Evolutionary conservation across 2,888 invertebrate species (phyloP), one percentile per base, ranked within the genome.

Genomic region (Ectropis crepuscularia): DNA sequence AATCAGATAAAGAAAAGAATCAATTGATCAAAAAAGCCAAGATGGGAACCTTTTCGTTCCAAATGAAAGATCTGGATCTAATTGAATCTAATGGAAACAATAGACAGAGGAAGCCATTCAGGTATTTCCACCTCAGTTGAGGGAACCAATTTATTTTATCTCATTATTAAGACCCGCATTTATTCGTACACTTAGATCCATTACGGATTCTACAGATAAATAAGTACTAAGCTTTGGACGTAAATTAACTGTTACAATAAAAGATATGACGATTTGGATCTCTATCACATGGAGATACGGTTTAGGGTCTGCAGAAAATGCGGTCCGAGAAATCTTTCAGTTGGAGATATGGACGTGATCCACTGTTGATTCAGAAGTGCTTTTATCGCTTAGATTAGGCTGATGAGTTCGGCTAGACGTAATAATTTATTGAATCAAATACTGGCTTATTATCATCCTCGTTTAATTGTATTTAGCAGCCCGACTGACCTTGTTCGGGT

Each of bases 121-220:
- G 54, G 54, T 57, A 60, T 61, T 51, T 57, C 50, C 46, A 61
- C 64, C 63, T 51, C 46, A 65, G 59, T 68, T 61, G 53, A 53
- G 43, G 61, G 45, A 57, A 60, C 65, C 69, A 70, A 72, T 72
- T 70, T 68, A 70, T 69, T 69, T 69, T 69, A 72, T 70, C 72
- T 65, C 54, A 60, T 57, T 28, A 47, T 45, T 53, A 55, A 63
- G 57, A 51, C 59, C 47, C 49, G 45, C 63, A 64, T 67, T 60
- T 68, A 68, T 64, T 70, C 66, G 67, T 65, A 63, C 61, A 65
- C 67, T 65, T 63, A 65, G 53, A 70, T 63, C 58, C 57, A 48
- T 65, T 63, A 50, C 55, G 62, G 57, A 60, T 61, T 53, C 64
- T 12, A 43, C 45, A 68, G 69, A 70, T 72, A 70, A 68, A 72